Evolutionary conservation across 2,113 vertebrate genomes (phyloP).

Genomic region (Epinephelus moara): DNA sequence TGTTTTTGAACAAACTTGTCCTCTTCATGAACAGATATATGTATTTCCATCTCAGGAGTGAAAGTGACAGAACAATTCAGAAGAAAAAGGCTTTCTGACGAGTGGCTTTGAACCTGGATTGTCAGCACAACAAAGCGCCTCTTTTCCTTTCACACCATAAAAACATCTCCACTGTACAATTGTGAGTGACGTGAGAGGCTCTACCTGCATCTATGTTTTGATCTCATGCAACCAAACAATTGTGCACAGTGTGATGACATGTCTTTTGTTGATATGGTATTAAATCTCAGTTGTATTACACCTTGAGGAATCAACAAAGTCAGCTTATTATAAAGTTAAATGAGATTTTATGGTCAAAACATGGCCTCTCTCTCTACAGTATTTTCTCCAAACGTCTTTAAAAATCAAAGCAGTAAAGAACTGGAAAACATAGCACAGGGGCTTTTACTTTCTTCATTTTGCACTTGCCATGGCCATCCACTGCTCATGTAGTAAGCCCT

Average conservation of each 20-base stretch:
- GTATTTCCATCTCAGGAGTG: too few relatives aligned
- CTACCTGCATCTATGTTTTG: not conserved
- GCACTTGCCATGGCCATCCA: not conserved
- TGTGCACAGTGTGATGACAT: not conserved
- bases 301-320: not conserved
- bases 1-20: not conserved
- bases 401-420: not conserved
- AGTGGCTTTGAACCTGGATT: not conserved
- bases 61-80: not conserved
- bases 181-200: not conserved
- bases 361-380: not conserved
- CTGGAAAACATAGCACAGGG: not conserved
- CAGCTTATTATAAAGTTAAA: not conserved
- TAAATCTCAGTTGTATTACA: not conserved
- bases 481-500: not conserved
- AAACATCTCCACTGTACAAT: not conserved
- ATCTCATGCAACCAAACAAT: not conserved
- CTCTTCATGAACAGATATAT: too few relatives aligned
- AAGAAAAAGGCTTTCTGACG: not conserved
- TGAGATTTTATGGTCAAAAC: not conserved
- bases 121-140: not conserved
- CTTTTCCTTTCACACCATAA: not conserved
- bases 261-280: not conserved
- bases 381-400: not conserved
- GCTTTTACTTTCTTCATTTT: not conserved